Conservation (phyloP, 2,113 vertebrate species). For the Sterrhoptilus dennistouni region DNA sequence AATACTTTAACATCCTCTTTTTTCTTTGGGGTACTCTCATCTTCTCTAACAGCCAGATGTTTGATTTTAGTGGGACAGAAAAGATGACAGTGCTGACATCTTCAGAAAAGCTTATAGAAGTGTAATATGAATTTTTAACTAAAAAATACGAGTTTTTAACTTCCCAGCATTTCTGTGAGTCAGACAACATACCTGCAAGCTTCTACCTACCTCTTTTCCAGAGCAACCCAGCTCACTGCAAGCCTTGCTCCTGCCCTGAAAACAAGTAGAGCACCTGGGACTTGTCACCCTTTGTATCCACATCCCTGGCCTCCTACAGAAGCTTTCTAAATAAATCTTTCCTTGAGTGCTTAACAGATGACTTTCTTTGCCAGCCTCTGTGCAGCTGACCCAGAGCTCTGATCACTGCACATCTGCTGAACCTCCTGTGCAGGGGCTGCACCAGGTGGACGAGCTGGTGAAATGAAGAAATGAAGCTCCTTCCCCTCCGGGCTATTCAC, state of each 20-base stretch:
- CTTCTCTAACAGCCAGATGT: neutral
- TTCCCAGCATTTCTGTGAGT: neutral
- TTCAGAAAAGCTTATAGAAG: neutral
- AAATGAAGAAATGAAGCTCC: neutral
- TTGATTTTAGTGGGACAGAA: neutral
- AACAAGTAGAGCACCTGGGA: slow-evolving; percentile 10
- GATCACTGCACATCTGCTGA: neutral
- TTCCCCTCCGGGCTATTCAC: neutral
- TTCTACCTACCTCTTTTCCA: neutral
- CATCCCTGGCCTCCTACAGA: neutral
- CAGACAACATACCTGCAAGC: neutral
- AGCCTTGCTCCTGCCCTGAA: neutral
- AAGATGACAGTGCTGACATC: neutral
- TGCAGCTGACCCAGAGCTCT: slow-evolving; percentile 6
- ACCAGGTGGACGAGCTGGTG: neutral
- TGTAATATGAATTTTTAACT: neutral
- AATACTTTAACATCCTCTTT: neutral
- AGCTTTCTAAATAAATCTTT: slow-evolving; percentile 54
- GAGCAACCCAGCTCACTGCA: neutral
- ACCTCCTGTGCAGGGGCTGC: neutral
- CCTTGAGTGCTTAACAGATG: neutral
- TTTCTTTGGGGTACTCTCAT: neutral
- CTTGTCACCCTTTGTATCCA: slow-evolving; percentile 27
- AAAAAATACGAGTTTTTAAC: neutral
- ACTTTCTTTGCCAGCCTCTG: slow-evolving; percentile 3